These are phyloP conservation scores for Denticeps clupeoides DNA, from an alignment of 2,797 vertebrate species.

Conservation along the genomic window DNA sequence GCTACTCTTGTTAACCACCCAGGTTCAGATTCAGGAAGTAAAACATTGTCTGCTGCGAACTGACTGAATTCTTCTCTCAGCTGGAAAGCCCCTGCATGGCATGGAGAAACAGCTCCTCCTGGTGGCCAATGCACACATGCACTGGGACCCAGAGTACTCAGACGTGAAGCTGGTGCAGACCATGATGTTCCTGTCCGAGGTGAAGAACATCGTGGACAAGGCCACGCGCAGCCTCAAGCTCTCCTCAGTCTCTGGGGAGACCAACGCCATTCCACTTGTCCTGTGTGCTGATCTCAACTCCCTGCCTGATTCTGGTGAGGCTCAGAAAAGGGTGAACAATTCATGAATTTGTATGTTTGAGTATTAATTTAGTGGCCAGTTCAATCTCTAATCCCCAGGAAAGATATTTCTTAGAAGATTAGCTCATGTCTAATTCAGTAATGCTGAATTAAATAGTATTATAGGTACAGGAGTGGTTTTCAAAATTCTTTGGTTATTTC, in stretches of 20 bases:
- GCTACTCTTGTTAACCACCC: too few species aligned
- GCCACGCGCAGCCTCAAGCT: slow-evolving; percentile 85
- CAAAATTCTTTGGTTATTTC: too few species aligned
- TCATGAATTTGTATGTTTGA: too few species aligned
- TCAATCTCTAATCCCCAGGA: too few species aligned
- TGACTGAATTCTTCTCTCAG: slow-evolving; percentile 42
- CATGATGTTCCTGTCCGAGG: slow-evolving; percentile 98
- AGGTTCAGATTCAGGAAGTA: too few species aligned
- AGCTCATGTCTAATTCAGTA: too few species aligned
- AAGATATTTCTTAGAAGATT: too few species aligned
- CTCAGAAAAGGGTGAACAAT: too few species aligned
- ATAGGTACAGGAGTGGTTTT: too few species aligned
- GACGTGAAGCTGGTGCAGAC: slow-evolving; percentile 96
- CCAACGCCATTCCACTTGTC: slow-evolving; percentile 87
- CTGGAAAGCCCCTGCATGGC: slow-evolving; percentile 79
- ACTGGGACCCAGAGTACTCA: slow-evolving; percentile 96
- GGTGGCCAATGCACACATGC: slow-evolving; percentile 95
- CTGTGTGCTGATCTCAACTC: slow-evolving; percentile 97
- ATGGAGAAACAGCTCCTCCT: slow-evolving; percentile 92
- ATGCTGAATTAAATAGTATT: too few species aligned
- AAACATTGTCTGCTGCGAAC: background rate
- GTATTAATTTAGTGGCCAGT: too few species aligned
- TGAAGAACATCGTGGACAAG: slow-evolving; percentile 96
- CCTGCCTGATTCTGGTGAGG: slow-evolving; percentile 88
- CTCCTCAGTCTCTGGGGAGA: slow-evolving; percentile 74